Evolutionary conservation across 2,113 vertebrate species (phyloP), one percentile per base, ranked within the genome.

Genomic region (Trichechus manatus): DNA sequence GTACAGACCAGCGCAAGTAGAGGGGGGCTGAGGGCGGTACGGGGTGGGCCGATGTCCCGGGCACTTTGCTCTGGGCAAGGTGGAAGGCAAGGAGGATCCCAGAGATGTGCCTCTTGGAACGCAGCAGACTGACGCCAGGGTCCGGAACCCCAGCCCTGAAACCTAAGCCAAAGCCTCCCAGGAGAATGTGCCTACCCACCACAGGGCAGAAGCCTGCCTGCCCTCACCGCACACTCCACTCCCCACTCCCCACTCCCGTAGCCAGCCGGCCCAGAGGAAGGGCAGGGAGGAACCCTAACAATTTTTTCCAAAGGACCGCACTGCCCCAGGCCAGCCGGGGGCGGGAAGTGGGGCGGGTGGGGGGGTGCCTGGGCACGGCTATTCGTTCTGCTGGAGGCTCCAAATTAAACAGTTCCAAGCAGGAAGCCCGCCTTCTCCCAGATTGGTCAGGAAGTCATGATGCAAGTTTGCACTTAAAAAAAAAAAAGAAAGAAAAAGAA

Each of bases 381-480:
- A 36, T 59, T 90, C 44, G 81, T 36, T 85, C 81, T 86, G 90
- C 92, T 93, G 53, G 59, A 94, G 93, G 87, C 83, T 96, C 96
- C 94, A 56, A 90, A 78, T 96, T 86, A 39, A 96, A 88, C 94
- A 85, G 96, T 89, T 95, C 85, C 91, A 56, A 92, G 94, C 97
- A 97, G 97, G 97, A 97, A 96, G 94, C 93, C 91, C 86, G 91
- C 94, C 94, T 87, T 83, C 91, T 80, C 91, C 97, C 96, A 94
- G 93, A 84, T 72, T 87, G 92, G 82, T 87, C 97, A 97, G 96
- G 98, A 98, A 98, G 96, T 97, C 88, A 8, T 61, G 94, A 95
- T 81, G 95, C 86, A 96, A 97, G 91, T 94, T 81, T 85, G 93
- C n/a, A 27, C 47, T 87, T 79, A 70, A n/a, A 33, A 4, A 77